Evolutionary conservation across 2,113 vertebrate genomes (phyloP).

Genomic region (Tiliqua scincoides): DNA sequence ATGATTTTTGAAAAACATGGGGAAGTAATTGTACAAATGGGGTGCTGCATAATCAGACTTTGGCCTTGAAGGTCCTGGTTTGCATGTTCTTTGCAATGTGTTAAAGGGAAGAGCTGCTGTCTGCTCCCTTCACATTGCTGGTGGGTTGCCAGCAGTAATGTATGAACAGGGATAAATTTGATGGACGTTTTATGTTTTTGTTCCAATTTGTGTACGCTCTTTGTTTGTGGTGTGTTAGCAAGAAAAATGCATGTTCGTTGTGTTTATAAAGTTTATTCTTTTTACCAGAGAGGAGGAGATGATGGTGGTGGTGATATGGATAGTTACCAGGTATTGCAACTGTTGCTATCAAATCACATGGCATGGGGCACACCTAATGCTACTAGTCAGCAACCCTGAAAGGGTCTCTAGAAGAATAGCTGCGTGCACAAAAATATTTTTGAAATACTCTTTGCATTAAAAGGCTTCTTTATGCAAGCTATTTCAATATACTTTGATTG

Average conservation of each 20-base stretch:
- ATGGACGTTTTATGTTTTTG: not conserved
- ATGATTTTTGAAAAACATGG: not conserved
- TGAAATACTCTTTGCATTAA: conserved; percentile 59
- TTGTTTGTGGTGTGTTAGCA: conserved; percentile 60
- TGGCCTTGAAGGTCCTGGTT: not conserved
- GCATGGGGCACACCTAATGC: conserved; percentile 88
- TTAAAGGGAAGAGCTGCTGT: not conserved
- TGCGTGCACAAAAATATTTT: conserved; percentile 49
- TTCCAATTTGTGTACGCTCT: conserved; percentile 40
- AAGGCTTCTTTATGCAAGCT: conserved; percentile 59
- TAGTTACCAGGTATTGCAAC: conserved; percentile 99
- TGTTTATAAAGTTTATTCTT: conserved; percentile 89
- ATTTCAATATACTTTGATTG: conserved; percentile 44
- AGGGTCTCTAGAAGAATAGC: conserved; percentile 2
- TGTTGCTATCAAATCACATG: conserved; percentile 79
- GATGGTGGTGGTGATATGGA: conserved; percentile 96
- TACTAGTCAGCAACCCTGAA: conserved; percentile 75
- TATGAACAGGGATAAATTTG: not conserved
- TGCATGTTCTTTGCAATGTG: not conserved
- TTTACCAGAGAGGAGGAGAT: conserved; percentile 91
- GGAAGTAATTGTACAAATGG: not conserved
- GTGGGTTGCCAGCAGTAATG: not conserved
- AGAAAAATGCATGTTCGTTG: conserved; percentile 76
- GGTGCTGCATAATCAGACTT: not conserved
- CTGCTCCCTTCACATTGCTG: not conserved